Evolutionary conservation across 2,888 invertebrate species (phyloP).

Genomic region (Flabesymbios commensalis): DNA sequence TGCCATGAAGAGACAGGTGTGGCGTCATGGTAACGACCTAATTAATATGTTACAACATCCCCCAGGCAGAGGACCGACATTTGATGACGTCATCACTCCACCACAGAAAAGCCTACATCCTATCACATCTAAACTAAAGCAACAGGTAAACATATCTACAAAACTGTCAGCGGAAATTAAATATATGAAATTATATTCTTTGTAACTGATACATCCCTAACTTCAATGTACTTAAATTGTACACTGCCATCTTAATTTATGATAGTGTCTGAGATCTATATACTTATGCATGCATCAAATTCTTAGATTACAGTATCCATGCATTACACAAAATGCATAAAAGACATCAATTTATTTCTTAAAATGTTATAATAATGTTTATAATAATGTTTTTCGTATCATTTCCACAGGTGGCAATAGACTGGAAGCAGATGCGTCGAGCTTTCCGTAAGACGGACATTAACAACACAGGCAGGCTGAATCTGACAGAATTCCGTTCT

Average conservation of each 20-base stretch:
- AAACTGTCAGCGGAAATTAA: neutral
- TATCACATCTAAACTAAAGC: slow-evolving; percentile 54
- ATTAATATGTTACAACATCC: slow-evolving; percentile 51
- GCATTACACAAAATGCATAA: too few species aligned
- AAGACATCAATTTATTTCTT: too few species aligned
- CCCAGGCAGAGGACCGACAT: slow-evolving; percentile 45
- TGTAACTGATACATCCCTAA: too few species aligned
- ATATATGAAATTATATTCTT: too few species aligned
- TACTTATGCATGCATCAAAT: too few species aligned
- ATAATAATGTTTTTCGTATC: neutral
- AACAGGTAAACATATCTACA: slow-evolving; percentile 49
- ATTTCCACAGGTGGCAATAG: slow-evolving; percentile 49
- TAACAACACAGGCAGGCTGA: slow-evolving; percentile 48
- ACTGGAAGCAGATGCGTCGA: slow-evolving; percentile 58
- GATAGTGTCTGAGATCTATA: too few species aligned
- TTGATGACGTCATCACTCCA: slow-evolving; percentile 48
- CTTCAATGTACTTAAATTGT: too few species aligned
- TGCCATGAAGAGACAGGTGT: slow-evolving; percentile 52
- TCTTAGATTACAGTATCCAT: too few species aligned
- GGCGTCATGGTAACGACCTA: slow-evolving; percentile 60
- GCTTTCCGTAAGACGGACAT: slow-evolving; percentile 56
- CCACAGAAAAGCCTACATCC: slow-evolving; percentile 53
- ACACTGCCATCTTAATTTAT: too few species aligned
- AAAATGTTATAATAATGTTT: too few species aligned
- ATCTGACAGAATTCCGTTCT: slow-evolving; percentile 56